phyloP scores from a whole-genome alignment of 2,797 vertebrate species.

The Pogonophryne albipinna region DNA sequence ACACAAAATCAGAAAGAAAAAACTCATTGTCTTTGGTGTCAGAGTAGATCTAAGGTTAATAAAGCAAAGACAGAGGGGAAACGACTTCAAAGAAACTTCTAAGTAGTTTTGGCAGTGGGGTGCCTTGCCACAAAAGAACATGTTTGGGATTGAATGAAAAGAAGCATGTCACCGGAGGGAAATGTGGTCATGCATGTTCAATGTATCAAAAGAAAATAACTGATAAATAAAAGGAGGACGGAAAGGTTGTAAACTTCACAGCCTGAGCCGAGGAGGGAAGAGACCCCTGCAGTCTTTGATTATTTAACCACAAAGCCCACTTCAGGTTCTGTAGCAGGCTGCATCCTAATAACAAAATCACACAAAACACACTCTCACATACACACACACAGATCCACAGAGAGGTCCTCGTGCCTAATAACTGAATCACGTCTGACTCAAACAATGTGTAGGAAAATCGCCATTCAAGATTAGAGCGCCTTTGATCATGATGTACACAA shows the following conservation, averaged over 20 bases:
- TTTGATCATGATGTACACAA: slow-evolving; percentile 17
- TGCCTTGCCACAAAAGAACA: slow-evolving; percentile 72
- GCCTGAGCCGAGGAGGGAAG: slow-evolving; percentile 68
- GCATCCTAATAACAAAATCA: slow-evolving; percentile 68
- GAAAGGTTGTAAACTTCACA: slow-evolving; percentile 83
- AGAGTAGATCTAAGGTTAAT: slow-evolving; percentile 66
- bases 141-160: slow-evolving; percentile 78
- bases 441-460: slow-evolving; percentile 30
- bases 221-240: slow-evolving; percentile 83
- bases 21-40: slow-evolving; percentile 36
- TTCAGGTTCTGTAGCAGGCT: slow-evolving; percentile 59
- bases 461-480: background rate
- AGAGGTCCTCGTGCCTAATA: background rate
- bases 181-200: slow-evolving; percentile 74
- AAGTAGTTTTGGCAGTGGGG: slow-evolving; percentile 76
- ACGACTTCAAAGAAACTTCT: slow-evolving; percentile 76
- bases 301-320: slow-evolving; percentile 75
- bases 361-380: slow-evolving; percentile 39
- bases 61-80: slow-evolving; percentile 71
- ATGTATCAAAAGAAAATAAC: slow-evolving; percentile 77
- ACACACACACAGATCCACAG: background rate
- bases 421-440: slow-evolving; percentile 34
- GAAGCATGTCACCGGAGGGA: slow-evolving; percentile 80
- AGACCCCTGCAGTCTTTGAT: slow-evolving; percentile 76
- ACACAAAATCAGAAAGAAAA: slow-evolving; percentile 7